phyloP scores from a whole-genome alignment of 2,888 invertebrate species.

The Odontocerum albicorne region DNA sequence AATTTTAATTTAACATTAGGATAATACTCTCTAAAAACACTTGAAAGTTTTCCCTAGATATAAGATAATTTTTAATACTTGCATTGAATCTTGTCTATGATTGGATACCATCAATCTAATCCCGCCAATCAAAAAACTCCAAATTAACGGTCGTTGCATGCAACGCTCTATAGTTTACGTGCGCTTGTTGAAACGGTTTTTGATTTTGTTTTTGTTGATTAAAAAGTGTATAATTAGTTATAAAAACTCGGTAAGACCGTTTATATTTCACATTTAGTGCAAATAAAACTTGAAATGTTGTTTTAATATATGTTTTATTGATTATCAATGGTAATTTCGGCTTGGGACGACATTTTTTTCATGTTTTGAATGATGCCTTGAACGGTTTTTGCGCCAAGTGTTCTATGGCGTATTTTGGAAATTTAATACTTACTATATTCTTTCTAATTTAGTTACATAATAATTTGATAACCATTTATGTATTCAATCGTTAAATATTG shows the following conservation, averaged over 20 bases:
- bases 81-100: no score
- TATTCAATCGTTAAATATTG: no score
- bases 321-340: no score
- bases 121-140: constrained; percentile 12
- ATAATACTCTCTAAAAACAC: no score
- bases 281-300: no score
- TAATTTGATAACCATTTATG: no score
- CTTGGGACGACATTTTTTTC: no score
- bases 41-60: no score
- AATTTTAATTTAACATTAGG: no score
- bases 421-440: not conserved
- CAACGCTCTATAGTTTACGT: constrained; percentile 13
- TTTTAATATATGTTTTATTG: not conserved
- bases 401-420: not conserved
- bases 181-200: constrained; percentile 21
- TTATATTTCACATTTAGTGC: no score
- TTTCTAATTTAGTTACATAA: not conserved
- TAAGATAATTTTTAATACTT: not conserved
- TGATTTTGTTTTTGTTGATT: constrained; percentile 10
- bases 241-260: constrained; percentile 16
- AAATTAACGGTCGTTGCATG: constrained; percentile 18
- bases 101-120: constrained; percentile 4
- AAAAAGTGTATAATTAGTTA: constrained; percentile 6
- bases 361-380: constrained; percentile 6
- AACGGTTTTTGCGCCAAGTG: constrained; percentile 11